phyloP scores from a whole-genome alignment of 2,888 invertebrate species.

The Pristionchus mayeri region DNA sequence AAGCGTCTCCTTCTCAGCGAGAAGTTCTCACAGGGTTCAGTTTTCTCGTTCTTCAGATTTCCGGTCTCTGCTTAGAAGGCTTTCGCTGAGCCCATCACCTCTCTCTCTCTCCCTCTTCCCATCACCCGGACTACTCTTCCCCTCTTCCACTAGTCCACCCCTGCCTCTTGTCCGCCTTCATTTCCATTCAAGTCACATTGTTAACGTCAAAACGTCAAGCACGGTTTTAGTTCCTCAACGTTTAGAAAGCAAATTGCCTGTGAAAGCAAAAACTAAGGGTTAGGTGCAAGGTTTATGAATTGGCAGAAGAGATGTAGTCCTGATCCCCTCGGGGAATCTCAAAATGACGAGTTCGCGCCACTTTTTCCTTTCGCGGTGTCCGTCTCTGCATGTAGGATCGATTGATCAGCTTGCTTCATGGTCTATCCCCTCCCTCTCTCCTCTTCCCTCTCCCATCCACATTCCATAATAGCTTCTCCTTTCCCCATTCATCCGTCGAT shows the following conservation, averaged over 20 bases:
- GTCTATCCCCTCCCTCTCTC: neutral
- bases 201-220: neutral
- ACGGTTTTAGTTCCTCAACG: neutral
- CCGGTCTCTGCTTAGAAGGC: neutral
- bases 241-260: neutral
- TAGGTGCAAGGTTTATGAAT: too few relatives aligned
- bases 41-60: neutral
- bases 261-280: too few relatives aligned
- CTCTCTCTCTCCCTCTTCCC: neutral
- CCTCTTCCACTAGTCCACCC: neutral
- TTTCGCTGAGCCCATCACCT: neutral
- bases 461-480: neutral
- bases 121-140: neutral
- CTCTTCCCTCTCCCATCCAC: neutral
- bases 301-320: too few relatives aligned
- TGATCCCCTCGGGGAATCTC: neutral
- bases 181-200: slow-evolving; percentile 18
- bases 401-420: slow-evolving; percentile 16
- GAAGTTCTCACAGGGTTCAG: neutral
- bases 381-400: too few relatives aligned
- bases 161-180: neutral
- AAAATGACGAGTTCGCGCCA: neutral
- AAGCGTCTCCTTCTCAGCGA: neutral
- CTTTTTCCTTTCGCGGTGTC: neutral
- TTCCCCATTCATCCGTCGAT: neutral